Evolutionary conservation across 2,888 invertebrate species (phyloP).

Genomic region (Megaustenia siamemsis): DNA sequence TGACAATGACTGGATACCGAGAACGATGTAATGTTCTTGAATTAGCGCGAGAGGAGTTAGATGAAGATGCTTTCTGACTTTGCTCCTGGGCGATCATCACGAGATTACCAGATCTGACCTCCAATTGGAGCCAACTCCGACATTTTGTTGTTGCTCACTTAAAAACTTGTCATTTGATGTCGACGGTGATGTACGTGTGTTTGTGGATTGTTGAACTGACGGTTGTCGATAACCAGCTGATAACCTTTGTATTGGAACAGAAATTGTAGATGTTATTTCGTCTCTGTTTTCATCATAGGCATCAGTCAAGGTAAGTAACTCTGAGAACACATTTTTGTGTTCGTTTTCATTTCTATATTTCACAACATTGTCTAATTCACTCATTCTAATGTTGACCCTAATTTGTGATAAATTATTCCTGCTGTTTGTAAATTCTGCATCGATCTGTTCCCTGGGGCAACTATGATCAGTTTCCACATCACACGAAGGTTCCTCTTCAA

Average conservation of each 20-base stretch:
- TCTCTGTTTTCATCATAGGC: background rate
- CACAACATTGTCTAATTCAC: background rate
- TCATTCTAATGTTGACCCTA: background rate
- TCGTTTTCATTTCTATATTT: background rate
- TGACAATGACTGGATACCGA: constrained; percentile 30
- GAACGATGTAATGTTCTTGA: background rate
- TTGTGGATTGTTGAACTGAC: background rate
- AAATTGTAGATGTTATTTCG: background rate
- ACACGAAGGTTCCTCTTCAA: background rate
- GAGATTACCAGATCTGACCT: constrained; percentile 7
- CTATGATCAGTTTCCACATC: background rate
- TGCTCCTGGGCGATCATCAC: background rate
- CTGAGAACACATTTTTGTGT: background rate
- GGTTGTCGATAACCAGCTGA: background rate
- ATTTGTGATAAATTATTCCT: background rate
- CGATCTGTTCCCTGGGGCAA: background rate
- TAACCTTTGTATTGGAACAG: background rate
- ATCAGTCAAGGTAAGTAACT: background rate
- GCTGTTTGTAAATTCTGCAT: too few relatives aligned
- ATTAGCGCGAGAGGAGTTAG: background rate
- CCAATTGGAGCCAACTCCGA: background rate
- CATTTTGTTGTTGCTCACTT: background rate
- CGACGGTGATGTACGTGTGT: background rate
- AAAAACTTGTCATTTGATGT: background rate
- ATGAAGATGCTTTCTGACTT: background rate